phyloP scores from a whole-genome alignment of 2,888 invertebrate genomes.

The Polydrusus pterygomalis region DNA sequence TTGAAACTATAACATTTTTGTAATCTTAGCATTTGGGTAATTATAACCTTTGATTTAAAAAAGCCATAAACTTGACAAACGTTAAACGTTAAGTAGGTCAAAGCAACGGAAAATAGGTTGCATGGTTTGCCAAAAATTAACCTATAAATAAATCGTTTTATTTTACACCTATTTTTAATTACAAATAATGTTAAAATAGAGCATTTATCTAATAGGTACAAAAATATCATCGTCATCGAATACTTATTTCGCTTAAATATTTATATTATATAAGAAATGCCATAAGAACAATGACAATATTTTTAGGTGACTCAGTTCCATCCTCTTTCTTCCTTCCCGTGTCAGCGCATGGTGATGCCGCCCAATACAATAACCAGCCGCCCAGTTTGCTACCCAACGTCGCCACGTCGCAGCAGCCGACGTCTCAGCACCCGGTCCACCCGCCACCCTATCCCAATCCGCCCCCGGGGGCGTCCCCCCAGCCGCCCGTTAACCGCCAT shows the following conservation, averaged over 20 bases:
- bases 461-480: constrained; percentile 40
- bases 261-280: no score
- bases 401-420: constrained; percentile 53
- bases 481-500: constrained; percentile 43
- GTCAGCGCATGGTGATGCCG: constrained; percentile 58
- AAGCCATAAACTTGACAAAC: constrained; percentile 2
- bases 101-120: neutral
- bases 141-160: constrained; percentile 1
- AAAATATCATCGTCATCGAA: no score
- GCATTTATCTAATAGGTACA: no score
- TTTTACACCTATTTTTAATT: no score
- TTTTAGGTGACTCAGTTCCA: constrained; percentile 73
- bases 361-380: constrained; percentile 43
- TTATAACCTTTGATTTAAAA: no score
- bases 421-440: constrained; percentile 45
- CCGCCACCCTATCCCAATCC: constrained; percentile 46
- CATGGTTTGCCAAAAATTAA: neutral
- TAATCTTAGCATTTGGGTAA: no score
- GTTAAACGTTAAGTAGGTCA: neutral
- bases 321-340: constrained; percentile 68
- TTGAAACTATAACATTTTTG: neutral
- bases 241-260: no score
- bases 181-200: no score
- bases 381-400: constrained; percentile 61
- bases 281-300: no score